Evolutionary conservation across 2,113 vertebrate species (phyloP).

Genomic region (Saguinus midas): DNA sequence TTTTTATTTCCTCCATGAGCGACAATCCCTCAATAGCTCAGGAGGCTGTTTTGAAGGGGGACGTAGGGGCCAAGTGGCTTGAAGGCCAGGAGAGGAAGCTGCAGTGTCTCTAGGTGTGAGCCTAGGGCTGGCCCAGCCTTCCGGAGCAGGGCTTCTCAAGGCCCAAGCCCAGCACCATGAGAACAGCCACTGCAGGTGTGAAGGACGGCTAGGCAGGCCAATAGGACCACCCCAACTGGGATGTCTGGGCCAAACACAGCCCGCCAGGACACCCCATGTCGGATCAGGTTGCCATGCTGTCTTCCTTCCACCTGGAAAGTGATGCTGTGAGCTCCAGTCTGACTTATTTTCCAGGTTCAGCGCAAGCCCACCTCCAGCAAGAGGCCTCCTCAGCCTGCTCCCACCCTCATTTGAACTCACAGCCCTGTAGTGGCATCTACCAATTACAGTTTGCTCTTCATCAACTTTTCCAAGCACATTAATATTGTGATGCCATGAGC

Average conservation of each 20-base stretch:
- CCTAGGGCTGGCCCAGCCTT: not conserved
- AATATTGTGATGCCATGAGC: not conserved
- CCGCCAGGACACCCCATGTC: no score
- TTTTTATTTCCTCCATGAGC: not conserved
- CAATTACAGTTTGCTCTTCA: not conserved
- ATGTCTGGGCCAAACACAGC: not conserved
- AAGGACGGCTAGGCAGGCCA: not conserved
- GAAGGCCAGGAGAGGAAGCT: not conserved
- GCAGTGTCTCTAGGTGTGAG: fast-evolving
- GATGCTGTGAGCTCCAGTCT: no score
- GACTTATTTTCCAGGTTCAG: not conserved
- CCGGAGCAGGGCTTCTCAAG: not conserved
- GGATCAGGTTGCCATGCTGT: not conserved
- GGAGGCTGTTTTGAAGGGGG: not conserved
- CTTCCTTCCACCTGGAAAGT: not conserved
- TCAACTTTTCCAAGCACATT: not conserved
- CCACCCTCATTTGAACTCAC: not conserved
- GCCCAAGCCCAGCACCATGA: not conserved
- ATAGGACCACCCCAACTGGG: not conserved
- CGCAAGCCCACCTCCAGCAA: not conserved
- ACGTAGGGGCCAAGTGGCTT: not conserved
- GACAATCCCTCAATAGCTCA: not conserved
- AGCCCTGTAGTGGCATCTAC: not conserved
- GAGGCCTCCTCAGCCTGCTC: not conserved
- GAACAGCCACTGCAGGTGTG: fast-evolving